A percentile compares a stretch with the other conserved stretches of the same genome.
These are phyloP conservation scores for Clarias fuscus DNA, from an alignment of 2,797 vertebrate genomes.

Conservation along the genomic window DNA sequence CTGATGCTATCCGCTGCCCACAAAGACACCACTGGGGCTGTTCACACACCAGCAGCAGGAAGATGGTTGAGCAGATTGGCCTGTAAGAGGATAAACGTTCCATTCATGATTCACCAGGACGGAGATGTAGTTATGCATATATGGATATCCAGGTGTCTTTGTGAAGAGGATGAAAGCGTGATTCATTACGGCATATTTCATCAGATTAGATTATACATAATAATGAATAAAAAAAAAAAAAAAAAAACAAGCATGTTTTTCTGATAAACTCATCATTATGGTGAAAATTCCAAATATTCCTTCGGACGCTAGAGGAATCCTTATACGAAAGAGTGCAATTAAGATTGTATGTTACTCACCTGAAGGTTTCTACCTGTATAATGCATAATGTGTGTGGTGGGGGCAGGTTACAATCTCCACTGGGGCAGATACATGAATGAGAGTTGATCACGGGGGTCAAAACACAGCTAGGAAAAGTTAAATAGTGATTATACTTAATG, in stretches of 20 bases:
- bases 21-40: slow-evolving; percentile 35
- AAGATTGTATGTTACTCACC: neutral
- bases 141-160: neutral
- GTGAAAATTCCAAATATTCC: neutral
- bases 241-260: neutral
- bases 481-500: neutral
- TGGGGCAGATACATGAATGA: neutral
- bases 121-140: slow-evolving; percentile 13
- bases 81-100: neutral
- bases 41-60: slow-evolving; percentile 33
- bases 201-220: neutral
- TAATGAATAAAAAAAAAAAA: neutral
- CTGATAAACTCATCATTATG: neutral
- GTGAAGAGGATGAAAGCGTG: neutral
- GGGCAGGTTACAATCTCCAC: neutral
- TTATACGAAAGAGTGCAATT: no score
- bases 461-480: neutral
- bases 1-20: slow-evolving; percentile 31
- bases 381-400: neutral
- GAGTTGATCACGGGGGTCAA: no score
- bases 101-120: slow-evolving; percentile 21
- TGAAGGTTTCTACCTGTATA: neutral
- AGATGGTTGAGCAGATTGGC: slow-evolving; percentile 30
- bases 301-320: no score
- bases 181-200: neutral